These are phyloP conservation scores for Acholoe squamosa DNA, from an alignment of 2,888 invertebrate species.

Conservation along the genomic window DNA sequence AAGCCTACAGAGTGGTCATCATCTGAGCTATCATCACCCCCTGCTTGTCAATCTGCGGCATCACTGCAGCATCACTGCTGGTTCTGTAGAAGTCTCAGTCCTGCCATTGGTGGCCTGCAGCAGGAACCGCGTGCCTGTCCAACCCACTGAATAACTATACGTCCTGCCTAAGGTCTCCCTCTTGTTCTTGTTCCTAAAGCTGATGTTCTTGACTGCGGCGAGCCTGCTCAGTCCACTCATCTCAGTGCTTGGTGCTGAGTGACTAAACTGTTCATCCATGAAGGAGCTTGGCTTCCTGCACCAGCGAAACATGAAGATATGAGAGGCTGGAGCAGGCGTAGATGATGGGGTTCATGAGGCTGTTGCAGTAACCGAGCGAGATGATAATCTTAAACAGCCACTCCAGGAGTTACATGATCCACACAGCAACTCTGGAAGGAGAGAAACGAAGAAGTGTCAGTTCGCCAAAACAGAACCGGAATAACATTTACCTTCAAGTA, in stretches of 20 bases:
- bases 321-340: slow-evolving; percentile 85
- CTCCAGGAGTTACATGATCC: slow-evolving; percentile 81
- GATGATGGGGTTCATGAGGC: slow-evolving; percentile 86
- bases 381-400: slow-evolving; percentile 87
- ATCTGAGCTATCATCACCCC: no score
- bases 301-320: slow-evolving; percentile 80
- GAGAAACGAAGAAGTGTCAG: neutral
- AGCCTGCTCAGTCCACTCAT: slow-evolving; percentile 54
- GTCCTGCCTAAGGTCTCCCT: no score
- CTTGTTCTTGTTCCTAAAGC: neutral
- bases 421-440: slow-evolving; percentile 84
- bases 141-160: no score
- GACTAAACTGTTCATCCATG: slow-evolving; percentile 22
- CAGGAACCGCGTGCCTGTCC: no score
- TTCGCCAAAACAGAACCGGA: no score
- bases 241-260: slow-evolving; percentile 37
- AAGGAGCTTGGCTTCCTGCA: slow-evolving; percentile 53
- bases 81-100: no score
- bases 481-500: no score
- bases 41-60: no score
- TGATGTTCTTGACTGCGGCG: slow-evolving; percentile 27
- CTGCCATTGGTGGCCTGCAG: no score
- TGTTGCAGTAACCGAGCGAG: slow-evolving; percentile 89
- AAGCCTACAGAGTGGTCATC: no score
- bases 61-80: neutral